Percentiles rank a stretch among this genome's conserved stretches.
phyloP scores from a whole-genome alignment of 2,888 invertebrate species.

The Tiliacea citrago region DNA sequence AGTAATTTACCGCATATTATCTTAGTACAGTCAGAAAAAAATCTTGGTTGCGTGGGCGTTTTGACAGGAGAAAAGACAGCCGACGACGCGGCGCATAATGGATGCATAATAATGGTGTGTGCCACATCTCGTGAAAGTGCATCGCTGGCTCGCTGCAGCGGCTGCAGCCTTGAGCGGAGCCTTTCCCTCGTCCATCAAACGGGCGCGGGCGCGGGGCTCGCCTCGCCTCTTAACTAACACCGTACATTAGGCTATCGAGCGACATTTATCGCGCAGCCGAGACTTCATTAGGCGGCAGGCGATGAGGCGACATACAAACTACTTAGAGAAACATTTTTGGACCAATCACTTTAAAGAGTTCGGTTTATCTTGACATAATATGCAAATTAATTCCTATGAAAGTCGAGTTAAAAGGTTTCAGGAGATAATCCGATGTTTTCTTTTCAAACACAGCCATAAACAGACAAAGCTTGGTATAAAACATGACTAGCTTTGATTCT shows the following conservation, averaged over 20 bases:
- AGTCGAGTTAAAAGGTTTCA: slow-evolving; percentile 4
- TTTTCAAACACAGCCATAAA: slow-evolving; percentile 38
- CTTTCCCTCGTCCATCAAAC: slow-evolving; percentile 90
- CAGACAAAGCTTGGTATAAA: slow-evolving; percentile 54
- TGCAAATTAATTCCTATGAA: slow-evolving; percentile 22
- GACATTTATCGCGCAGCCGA: slow-evolving; percentile 82
- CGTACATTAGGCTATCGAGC: slow-evolving; percentile 85
- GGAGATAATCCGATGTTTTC: slow-evolving; percentile 11
- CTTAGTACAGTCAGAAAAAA: slow-evolving; percentile 69
- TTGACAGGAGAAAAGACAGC: slow-evolving; percentile 80
- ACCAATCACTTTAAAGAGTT: neutral
- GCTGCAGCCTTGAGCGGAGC: slow-evolving; percentile 84
- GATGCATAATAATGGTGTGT: slow-evolving; percentile 85
- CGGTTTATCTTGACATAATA: neutral
- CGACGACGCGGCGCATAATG: slow-evolving; percentile 81
- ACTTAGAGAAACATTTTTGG: slow-evolving; percentile 21
- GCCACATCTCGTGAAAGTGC: slow-evolving; percentile 89
- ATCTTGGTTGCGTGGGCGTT: slow-evolving; percentile 77
- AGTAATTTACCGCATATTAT: slow-evolving; percentile 66
- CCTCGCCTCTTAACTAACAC: slow-evolving; percentile 83
- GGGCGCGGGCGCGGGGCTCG: slow-evolving; percentile 47
- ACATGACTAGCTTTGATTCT: slow-evolving; percentile 62
- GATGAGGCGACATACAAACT: slow-evolving; percentile 34
- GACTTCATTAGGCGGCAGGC: slow-evolving; percentile 61
- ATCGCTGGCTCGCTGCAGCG: slow-evolving; percentile 72